These are phyloP conservation scores for Passer montanus DNA, from an alignment of 2,113 vertebrate species.

Conservation along the genomic window DNA sequence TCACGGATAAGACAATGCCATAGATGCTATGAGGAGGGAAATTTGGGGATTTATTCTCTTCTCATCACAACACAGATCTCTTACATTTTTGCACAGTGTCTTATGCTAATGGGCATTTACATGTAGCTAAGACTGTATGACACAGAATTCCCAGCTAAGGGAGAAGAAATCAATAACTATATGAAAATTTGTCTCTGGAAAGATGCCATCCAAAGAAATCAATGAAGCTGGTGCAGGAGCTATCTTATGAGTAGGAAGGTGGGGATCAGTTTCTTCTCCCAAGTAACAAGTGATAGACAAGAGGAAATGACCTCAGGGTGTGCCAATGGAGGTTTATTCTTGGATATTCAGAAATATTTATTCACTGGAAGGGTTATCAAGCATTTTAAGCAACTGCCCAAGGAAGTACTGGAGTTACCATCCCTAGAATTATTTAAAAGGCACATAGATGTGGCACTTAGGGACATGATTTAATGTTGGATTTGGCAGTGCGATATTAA, in stretches of 20 bases:
- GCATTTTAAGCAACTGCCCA: neutral
- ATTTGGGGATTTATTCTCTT: neutral
- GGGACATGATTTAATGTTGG: neutral
- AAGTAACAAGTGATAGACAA: neutral
- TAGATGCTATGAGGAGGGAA: neutral
- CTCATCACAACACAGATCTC: neutral
- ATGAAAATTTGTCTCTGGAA: neutral
- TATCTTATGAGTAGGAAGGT: neutral
- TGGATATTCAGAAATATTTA: neutral
- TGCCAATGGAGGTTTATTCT: neutral
- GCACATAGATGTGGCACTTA: neutral
- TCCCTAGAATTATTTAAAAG: neutral
- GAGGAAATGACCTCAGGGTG: neutral
- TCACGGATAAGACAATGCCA: neutral
- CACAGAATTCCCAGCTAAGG: neutral
- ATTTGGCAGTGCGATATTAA: neutral
- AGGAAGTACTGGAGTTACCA: neutral
- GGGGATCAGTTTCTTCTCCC: neutral
- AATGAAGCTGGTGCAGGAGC: neutral
- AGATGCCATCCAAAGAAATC: neutral
- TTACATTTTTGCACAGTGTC: neutral
- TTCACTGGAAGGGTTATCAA: neutral
- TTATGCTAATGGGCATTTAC: neutral
- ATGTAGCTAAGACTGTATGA: neutral
- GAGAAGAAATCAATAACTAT: neutral